phyloP scores from a whole-genome alignment of 1,140 invertebrate genomes.

The Drosophila subpulchrella region DNA sequence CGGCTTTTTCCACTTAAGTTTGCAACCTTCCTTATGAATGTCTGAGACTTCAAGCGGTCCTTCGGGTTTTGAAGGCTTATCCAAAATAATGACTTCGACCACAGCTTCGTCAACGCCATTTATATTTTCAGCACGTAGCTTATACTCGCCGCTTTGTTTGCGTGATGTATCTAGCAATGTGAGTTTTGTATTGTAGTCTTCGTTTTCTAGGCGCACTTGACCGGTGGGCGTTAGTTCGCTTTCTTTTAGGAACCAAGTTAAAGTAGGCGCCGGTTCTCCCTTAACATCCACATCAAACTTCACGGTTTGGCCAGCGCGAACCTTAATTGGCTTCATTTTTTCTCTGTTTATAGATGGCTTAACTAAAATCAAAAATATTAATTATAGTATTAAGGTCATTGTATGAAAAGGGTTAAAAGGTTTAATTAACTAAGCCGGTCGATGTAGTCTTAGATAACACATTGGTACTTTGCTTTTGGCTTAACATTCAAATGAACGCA shows the following conservation, averaged over 20 bases:
- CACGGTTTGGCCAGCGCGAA: slow-evolving; percentile 95
- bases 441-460: slow-evolving; percentile 1
- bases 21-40: slow-evolving; percentile 97
- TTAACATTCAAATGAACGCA: slow-evolving; percentile 48
- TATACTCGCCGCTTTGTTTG: slow-evolving; percentile 95
- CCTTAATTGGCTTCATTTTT: slow-evolving; percentile 94
- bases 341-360: slow-evolving; percentile 96
- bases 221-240: slow-evolving; percentile 76
- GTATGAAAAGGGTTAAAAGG: neutral
- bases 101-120: slow-evolving; percentile 97
- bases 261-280: slow-evolving; percentile 97
- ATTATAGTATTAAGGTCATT: neutral
- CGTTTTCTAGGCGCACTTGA: slow-evolving; percentile 93
- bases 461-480: slow-evolving; percentile 41
- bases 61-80: slow-evolving; percentile 97
- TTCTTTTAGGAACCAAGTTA: slow-evolving; percentile 93
- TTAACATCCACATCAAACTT: slow-evolving; percentile 97
- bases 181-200: slow-evolving; percentile 96
- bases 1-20: slow-evolving; percentile 97
- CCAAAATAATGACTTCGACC: slow-evolving; percentile 96
- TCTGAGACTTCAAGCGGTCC: slow-evolving; percentile 96
- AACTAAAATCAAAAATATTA: slow-evolving; percentile 86
- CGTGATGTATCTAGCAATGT: slow-evolving; percentile 92
- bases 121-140: slow-evolving; percentile 95
- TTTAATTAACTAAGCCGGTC: slow-evolving; percentile 21